Conservation (phyloP, 2,113 vertebrate genomes). For the Syngnathoides biaculeatus region DNA sequence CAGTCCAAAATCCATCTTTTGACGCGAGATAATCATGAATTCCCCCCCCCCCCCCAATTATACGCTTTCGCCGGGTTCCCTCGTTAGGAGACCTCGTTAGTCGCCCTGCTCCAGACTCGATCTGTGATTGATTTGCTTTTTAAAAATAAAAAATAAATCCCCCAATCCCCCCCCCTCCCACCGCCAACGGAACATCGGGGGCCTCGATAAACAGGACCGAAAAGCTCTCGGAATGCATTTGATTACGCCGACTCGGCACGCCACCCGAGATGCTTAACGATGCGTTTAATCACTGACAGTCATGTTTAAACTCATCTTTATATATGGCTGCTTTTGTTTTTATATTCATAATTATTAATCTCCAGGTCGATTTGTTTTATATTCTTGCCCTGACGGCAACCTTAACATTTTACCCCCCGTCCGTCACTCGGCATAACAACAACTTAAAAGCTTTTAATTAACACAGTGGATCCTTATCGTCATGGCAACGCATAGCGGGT, state of each 20-base stretch:
- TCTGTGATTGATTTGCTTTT: constrained; percentile 48
- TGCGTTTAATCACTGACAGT: constrained; percentile 28
- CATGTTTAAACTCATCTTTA: constrained; percentile 19
- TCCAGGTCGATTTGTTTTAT: constrained; percentile 21
- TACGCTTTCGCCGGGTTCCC: constrained; percentile 29
- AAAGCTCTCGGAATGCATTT: constrained; percentile 41
- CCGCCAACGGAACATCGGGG: constrained; percentile 45
- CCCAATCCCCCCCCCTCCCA: constrained; percentile 46
- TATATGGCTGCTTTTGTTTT: constrained; percentile 16
- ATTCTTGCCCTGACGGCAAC: constrained; percentile 2
- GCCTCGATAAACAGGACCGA: constrained; percentile 54
- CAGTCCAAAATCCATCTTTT: constrained; percentile 32
- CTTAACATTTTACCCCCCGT: constrained; percentile 33
- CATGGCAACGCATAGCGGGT: constrained; percentile 52
- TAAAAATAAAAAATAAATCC: neutral
- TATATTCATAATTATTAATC: constrained; percentile 4
- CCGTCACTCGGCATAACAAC: constrained; percentile 14
- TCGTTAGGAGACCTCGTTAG: constrained; percentile 49
- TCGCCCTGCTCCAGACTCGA: constrained; percentile 29
- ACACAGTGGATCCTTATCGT: constrained; percentile 28
- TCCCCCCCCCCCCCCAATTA: constrained; percentile 39
- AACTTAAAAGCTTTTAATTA: constrained; percentile 46
- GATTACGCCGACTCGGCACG: constrained; percentile 16
- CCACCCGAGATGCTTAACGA: constrained; percentile 14
- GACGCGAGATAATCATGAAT: constrained; percentile 34